Conservation (phyloP, 2,797 vertebrate genomes). For the Anomalospiza imberbis region DNA sequence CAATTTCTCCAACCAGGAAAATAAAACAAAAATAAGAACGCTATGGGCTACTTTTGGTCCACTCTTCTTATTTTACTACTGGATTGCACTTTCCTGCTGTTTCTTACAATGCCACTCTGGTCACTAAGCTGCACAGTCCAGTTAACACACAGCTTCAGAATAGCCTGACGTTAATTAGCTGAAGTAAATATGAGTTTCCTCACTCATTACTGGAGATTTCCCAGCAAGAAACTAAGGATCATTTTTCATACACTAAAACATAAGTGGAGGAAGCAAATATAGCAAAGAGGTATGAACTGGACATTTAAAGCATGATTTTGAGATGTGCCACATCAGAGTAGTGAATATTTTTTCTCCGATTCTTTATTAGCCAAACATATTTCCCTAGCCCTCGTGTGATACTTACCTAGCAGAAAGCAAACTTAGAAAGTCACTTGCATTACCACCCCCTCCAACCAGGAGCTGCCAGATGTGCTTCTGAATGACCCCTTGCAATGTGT, state of each 20-base stretch:
- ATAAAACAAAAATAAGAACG: background rate
- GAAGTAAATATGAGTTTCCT: background rate
- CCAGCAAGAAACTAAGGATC: background rate
- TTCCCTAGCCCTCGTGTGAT: background rate
- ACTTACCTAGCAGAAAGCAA: background rate
- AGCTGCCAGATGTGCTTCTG: background rate
- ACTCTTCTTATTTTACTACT: background rate
- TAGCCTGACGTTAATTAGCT: background rate
- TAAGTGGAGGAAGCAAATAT: background rate
- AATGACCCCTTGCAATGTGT: background rate
- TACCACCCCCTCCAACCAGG: background rate
- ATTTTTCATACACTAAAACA: background rate
- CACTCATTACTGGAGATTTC: background rate
- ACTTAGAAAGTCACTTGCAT: background rate
- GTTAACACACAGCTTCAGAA: background rate
- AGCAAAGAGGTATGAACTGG: background rate
- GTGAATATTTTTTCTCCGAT: background rate
- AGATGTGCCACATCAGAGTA: background rate
- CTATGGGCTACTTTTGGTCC: background rate
- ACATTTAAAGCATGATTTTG: background rate
- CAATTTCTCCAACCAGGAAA: background rate
- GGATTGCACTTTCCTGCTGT: background rate
- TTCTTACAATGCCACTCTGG: background rate
- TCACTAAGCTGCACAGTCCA: background rate
- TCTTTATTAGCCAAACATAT: background rate